Evolutionary conservation across 1,140 invertebrate genomes (phyloP).

Genomic region (Drosophila pectinifera): DNA sequence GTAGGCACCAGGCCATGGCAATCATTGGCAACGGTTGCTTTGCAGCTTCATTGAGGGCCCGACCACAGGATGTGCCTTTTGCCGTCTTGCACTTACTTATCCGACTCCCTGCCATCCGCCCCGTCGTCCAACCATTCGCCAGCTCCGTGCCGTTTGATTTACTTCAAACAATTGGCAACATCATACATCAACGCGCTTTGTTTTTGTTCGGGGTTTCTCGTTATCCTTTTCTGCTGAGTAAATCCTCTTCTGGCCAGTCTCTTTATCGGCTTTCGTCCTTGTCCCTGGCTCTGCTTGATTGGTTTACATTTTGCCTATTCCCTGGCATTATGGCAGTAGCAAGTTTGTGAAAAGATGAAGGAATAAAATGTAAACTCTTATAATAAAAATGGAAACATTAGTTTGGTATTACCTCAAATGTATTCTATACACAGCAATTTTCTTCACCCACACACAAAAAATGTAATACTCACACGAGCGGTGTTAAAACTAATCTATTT

Average conservation of each 20-base stretch:
- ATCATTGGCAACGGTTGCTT: constrained; percentile 59
- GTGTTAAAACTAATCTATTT: constrained; percentile 70
- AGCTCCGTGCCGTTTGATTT: constrained; percentile 72
- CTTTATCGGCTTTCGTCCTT: constrained; percentile 19
- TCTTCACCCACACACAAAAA: constrained; percentile 7
- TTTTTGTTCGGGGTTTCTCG: constrained; percentile 44
- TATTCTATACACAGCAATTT: background rate
- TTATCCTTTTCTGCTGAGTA: constrained; percentile 38
- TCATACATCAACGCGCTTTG: constrained; percentile 79
- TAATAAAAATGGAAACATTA: background rate
- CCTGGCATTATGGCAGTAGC: constrained; percentile 6
- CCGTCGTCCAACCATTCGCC: constrained; percentile 3
- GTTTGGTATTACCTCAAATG: background rate
- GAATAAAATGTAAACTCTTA: background rate
- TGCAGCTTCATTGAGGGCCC: constrained; percentile 46
- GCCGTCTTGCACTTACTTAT: constrained; percentile 55
- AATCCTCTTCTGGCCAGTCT: constrained; percentile 18
- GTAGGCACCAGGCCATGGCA: constrained; percentile 41
- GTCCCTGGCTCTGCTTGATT: constrained; percentile 18
- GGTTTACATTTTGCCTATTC: constrained; percentile 18
- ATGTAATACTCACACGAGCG: constrained; percentile 51
- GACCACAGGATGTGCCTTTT: constrained; percentile 68
- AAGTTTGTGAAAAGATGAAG: background rate
- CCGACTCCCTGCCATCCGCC: constrained; percentile 31
- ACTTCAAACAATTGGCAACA: constrained; percentile 83